These are phyloP conservation scores for Panulirus ornatus DNA, from an alignment of 1,140 invertebrate genomes.

Conservation along the genomic window DNA sequence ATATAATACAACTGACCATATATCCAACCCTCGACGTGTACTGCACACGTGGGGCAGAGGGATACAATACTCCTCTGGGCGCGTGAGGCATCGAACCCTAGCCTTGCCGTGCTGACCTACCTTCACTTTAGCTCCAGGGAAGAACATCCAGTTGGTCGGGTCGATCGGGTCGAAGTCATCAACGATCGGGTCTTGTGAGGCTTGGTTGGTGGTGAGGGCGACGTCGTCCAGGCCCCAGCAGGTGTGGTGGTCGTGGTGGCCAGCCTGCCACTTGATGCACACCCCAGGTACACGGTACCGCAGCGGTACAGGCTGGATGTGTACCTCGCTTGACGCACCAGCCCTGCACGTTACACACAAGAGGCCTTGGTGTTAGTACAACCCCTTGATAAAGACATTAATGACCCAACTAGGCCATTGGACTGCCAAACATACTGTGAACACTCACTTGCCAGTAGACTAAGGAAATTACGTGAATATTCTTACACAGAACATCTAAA, in stretches of 20 bases:
- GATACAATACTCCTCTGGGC: no score
- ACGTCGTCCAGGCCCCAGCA: conserved; percentile 64
- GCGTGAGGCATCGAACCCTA: neutral
- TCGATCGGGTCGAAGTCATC: conserved; percentile 67
- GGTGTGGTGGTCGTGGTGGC: neutral
- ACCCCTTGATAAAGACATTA: no score
- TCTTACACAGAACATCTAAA: no score
- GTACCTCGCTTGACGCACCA: conserved; percentile 22
- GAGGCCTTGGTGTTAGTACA: no score
- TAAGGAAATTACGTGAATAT: neutral
- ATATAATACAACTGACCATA: no score
- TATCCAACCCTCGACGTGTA: no score
- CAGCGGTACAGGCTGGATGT: conserved; percentile 34
- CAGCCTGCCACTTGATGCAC: conserved; percentile 34
- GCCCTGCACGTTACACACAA: neutral
- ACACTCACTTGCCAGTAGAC: no score
- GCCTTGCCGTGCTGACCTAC: neutral
- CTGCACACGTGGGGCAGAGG: no score
- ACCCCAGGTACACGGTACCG: conserved; percentile 35
- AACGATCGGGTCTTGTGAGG: conserved; percentile 38
- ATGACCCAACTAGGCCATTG: no score
- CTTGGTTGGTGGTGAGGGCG: conserved; percentile 39
- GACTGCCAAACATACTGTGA: no score
- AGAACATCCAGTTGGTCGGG: conserved; percentile 64
- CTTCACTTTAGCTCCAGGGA: conserved; percentile 54